phyloP scores from a whole-genome alignment of 2,113 vertebrate genomes.

The Rhinoderma darwinii region DNA sequence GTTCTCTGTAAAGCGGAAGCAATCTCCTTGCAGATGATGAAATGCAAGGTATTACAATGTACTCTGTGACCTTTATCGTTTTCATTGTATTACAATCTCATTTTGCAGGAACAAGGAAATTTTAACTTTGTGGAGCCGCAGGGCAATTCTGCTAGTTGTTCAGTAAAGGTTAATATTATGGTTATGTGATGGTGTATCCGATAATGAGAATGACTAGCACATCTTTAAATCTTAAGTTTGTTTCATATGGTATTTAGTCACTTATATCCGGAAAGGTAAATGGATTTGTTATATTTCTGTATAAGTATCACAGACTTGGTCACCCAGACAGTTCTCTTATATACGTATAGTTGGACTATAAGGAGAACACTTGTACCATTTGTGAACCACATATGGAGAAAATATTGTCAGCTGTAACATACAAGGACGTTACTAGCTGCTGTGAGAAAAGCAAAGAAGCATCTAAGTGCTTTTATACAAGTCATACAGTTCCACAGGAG shows the following conservation, averaged over 20 bases:
- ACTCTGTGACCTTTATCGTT: slow-evolving; percentile 16
- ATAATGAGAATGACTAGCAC: too few species aligned
- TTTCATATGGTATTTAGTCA: too few species aligned
- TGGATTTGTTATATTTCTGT: neutral
- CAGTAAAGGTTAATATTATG: slow-evolving; percentile 55
- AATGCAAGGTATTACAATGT: slow-evolving; percentile 84
- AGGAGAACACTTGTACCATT: neutral
- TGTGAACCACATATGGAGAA: neutral
- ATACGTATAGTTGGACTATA: neutral
- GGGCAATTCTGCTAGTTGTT: slow-evolving; percentile 52
- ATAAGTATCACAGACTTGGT: too few species aligned
- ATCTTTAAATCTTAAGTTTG: too few species aligned
- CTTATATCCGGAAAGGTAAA: neutral
- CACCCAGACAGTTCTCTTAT: neutral
- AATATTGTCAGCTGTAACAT: neutral
- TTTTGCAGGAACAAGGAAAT: neutral
- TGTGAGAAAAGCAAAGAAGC: neutral
- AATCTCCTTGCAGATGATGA: slow-evolving; percentile 88
- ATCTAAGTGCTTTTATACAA: neutral
- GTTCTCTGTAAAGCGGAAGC: slow-evolving; percentile 90
- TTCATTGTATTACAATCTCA: slow-evolving; percentile 16
- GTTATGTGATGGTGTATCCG: neutral
- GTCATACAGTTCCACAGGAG: neutral
- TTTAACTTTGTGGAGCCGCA: slow-evolving; percentile 30
- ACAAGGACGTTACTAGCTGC: neutral